Conservation (phyloP, 2,797 vertebrate species). For the Apogon hyalosoma region DNA sequence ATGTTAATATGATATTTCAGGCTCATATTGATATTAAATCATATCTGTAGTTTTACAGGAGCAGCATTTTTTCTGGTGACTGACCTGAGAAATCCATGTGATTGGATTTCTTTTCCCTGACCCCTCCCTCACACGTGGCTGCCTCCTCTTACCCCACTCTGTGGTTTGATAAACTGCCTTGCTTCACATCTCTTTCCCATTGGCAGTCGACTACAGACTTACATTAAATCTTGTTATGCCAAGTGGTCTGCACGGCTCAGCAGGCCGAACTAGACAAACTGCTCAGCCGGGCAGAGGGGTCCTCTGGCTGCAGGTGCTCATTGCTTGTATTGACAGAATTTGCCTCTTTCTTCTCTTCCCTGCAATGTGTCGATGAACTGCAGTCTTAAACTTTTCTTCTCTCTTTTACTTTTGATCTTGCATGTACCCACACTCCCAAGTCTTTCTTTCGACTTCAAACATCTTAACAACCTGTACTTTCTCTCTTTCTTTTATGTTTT, state of each 20-base stretch:
- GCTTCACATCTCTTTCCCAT: slow-evolving; percentile 9
- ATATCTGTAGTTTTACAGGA: too few species aligned
- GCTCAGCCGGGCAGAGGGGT: slow-evolving; percentile 16
- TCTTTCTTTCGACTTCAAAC: slow-evolving; percentile 25
- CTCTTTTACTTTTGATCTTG: slow-evolving; percentile 43
- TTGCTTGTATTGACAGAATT: slow-evolving; percentile 53
- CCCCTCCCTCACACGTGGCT: not conserved
- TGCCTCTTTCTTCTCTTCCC: slow-evolving; percentile 25
- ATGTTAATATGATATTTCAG: too few species aligned
- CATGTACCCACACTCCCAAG: slow-evolving; percentile 20
- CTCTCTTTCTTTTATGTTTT: slow-evolving; percentile 2
- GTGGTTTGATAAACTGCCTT: slow-evolving; percentile 39
- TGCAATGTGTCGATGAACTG: slow-evolving; percentile 32
- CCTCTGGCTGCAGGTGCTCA: slow-evolving; percentile 21
- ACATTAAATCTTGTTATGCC: slow-evolving; percentile 66
- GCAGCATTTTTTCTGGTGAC: too few species aligned
- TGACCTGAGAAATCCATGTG: slow-evolving; percentile 4
- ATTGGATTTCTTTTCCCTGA: slow-evolving; percentile 11
- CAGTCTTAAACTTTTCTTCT: slow-evolving; percentile 31
- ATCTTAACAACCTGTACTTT: not conserved
- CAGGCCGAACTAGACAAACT: slow-evolving; percentile 40
- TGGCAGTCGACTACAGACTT: slow-evolving; percentile 36
- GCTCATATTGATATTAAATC: too few species aligned
- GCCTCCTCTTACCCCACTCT: slow-evolving; percentile 22
- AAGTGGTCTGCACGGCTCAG: slow-evolving; percentile 22